phyloP scores from a whole-genome alignment of 2,797 vertebrate species.

The Phyllotis vaccarum region DNA sequence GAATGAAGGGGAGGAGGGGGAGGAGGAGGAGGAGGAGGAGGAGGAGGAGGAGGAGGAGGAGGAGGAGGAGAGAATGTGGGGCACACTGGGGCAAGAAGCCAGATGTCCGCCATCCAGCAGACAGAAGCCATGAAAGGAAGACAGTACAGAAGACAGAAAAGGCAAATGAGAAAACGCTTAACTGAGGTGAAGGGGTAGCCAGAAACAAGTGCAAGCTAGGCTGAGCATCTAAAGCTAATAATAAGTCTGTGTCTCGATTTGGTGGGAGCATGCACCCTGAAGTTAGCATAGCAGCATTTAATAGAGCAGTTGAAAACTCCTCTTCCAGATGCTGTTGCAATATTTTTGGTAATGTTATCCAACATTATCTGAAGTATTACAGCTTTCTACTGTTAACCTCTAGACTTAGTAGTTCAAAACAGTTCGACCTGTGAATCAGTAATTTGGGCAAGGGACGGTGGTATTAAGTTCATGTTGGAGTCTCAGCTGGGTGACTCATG shows the following conservation, averaged over 20 bases:
- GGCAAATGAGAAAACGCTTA: neutral
- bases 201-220: neutral
- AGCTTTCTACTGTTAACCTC: neutral
- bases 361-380: neutral
- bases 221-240: neutral
- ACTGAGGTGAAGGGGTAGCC: neutral
- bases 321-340: neutral
- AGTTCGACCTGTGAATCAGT: neutral
- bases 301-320: neutral
- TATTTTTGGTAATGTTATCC: neutral
- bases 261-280: neutral
- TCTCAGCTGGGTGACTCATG: fast-evolving
- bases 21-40: too few species aligned
- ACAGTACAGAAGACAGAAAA: neutral
- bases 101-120: neutral
- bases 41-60: too few species aligned
- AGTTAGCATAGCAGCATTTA: neutral
- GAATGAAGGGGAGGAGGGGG: too few species aligned
- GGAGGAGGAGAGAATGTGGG: neutral
- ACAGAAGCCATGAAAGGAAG: neutral
- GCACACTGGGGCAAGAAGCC: neutral
- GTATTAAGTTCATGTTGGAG: neutral
- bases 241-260: neutral
- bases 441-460: neutral
- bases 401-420: neutral